Percentiles rank a stretch among this genome's conserved stretches.
These are phyloP conservation scores for Lepidochrysops patricia DNA, from an alignment of 2,888 invertebrate genomes.

Conservation along the genomic window DNA sequence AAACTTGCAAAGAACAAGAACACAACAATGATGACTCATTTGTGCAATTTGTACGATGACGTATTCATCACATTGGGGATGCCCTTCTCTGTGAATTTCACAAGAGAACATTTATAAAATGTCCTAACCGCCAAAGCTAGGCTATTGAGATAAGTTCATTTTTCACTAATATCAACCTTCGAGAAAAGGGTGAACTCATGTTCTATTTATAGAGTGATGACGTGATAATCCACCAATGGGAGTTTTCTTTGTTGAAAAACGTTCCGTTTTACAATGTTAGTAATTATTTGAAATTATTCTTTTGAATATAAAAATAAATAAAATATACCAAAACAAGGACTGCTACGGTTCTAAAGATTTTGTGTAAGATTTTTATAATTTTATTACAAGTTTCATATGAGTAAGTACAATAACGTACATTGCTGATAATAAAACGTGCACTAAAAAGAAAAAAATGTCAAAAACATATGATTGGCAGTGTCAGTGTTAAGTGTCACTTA, in stretches of 20 bases:
- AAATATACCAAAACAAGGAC: too few relatives aligned
- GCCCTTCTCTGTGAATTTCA: constrained; percentile 61
- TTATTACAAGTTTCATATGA: too few relatives aligned
- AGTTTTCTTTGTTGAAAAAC: constrained; percentile 31
- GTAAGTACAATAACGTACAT: too few relatives aligned
- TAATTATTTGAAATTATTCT: neutral
- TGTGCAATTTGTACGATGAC: constrained; percentile 52
- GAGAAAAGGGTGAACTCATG: constrained; percentile 62
- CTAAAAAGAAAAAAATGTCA: neutral
- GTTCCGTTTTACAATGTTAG: neutral
- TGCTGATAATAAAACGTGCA: too few relatives aligned
- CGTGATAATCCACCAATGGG: constrained; percentile 62
- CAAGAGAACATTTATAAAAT: constrained; percentile 34
- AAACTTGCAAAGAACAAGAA: constrained; percentile 44
- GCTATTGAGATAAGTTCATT: constrained; percentile 38
- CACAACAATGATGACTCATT: constrained; percentile 70
- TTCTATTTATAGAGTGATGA: constrained; percentile 45
- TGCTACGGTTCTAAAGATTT: too few relatives aligned
- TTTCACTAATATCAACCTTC: constrained; percentile 35
- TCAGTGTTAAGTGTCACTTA: neutral
- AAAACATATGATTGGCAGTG: neutral
- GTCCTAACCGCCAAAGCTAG: constrained; percentile 42
- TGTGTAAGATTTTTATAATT: too few relatives aligned
- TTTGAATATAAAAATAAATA: too few relatives aligned
- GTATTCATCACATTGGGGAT: constrained; percentile 62